phyloP scores from a whole-genome alignment of 2,888 invertebrate genomes.

The Nematopogon swammerdamellus region DNA sequence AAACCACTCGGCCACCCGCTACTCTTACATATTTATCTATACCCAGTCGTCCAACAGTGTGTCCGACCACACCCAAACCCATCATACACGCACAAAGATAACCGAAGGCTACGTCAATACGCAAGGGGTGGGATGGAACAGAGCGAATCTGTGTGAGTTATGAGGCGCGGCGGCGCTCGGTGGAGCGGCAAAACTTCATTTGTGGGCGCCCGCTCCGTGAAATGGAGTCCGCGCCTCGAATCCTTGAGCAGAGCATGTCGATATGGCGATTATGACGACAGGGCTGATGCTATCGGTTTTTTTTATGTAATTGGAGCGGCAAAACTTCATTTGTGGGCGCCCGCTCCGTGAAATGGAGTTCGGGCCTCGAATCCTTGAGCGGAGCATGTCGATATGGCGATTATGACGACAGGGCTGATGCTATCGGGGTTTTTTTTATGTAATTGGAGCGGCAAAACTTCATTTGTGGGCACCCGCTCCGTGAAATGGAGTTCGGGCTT shows the following conservation, averaged over 20 bases:
- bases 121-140: no score
- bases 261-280: background rate
- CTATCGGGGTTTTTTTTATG: no score
- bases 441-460: no score
- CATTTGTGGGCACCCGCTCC: slow-evolving; percentile 51
- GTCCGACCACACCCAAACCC: no score
- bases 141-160: background rate
- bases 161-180: background rate
- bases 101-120: no score
- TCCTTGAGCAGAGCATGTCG: background rate
- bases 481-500: slow-evolving; percentile 44
- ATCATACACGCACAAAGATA: no score
- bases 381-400: background rate
- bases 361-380: background rate
- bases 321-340: slow-evolving; percentile 53
- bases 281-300: no score
- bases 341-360: slow-evolving; percentile 55
- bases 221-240: slow-evolving; percentile 32
- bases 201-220: slow-evolving; percentile 52
- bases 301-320: slow-evolving; percentile 43
- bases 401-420: background rate
- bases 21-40: no score
- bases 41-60: no score
- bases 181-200: slow-evolving; percentile 54
- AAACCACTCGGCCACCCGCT: no score